Percentiles rank a stretch among this genome's conserved stretches.
Evolutionary conservation across 1,140 invertebrate genomes (phyloP).

Genomic region (Drosophila grimshawi): DNA sequence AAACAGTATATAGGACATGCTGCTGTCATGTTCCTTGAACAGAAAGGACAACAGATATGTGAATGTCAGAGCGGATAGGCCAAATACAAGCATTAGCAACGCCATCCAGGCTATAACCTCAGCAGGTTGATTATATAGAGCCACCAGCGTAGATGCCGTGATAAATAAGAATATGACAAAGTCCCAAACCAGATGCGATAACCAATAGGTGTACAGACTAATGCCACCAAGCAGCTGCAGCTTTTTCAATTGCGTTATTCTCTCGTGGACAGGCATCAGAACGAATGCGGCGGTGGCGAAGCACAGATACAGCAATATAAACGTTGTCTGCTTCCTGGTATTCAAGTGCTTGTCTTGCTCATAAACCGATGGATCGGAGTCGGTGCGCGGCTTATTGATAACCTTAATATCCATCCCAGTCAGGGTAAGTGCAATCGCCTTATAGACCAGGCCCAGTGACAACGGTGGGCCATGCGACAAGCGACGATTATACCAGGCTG

Average conservation of each 20-base stretch:
- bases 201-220: conserved; percentile 88
- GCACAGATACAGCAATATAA: conserved; percentile 85
- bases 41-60: conserved; percentile 34
- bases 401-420: conserved; percentile 23
- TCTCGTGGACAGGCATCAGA: conserved; percentile 88
- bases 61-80: conserved; percentile 31
- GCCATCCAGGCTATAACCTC: background rate
- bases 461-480: conserved; percentile 89
- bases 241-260: conserved; percentile 85
- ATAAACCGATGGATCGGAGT: background rate
- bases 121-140: background rate
- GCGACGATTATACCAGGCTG: conserved; percentile 87
- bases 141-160: conserved; percentile 73
- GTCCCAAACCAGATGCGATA: conserved; percentile 89
- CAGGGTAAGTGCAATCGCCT: conserved; percentile 83
- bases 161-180: conserved; percentile 18
- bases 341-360: conserved; percentile 80
- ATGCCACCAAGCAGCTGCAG: conserved; percentile 89
- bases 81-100: conserved; percentile 16
- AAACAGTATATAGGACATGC: conserved; percentile 17
- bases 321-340: conserved; percentile 85
- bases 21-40: conserved; percentile 5
- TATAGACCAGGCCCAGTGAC: conserved; percentile 86
- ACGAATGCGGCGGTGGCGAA: conserved; percentile 87
- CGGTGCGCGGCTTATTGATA: conserved; percentile 35